Evolutionary conservation across 2,797 vertebrate species (phyloP).

Genomic region (Zalophus californianus): DNA sequence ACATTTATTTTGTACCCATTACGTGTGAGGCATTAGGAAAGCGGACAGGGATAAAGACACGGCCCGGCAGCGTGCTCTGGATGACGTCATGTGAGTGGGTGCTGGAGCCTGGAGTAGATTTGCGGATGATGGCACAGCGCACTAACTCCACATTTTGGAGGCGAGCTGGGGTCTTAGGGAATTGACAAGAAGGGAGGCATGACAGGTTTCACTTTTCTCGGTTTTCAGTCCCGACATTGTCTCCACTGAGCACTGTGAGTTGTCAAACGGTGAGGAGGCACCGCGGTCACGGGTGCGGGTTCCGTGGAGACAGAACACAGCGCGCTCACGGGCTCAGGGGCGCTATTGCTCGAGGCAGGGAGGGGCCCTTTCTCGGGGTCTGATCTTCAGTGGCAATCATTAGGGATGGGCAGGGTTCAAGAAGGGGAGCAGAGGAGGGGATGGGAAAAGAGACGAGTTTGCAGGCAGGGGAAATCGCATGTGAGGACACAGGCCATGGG

Average conservation of each 20-base stretch:
- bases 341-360: rapidly evolving
- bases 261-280: not conserved
- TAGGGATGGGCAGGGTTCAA: not conserved
- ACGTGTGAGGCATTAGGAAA: not conserved
- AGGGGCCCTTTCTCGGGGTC: not conserved
- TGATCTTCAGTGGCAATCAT: not conserved
- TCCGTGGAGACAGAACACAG: not conserved
- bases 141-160: not conserved
- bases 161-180: not conserved
- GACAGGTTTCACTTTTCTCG: not conserved
- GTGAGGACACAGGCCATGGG: not conserved
- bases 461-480: not conserved
- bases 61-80: not conserved
- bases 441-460: not conserved
- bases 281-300: rapidly evolving
- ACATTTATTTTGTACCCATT: not conserved
- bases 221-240: not conserved
- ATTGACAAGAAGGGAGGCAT: not conserved
- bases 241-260: not conserved
- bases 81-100: not conserved
- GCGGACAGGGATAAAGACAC: not conserved
- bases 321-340: not conserved
- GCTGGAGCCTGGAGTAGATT: not conserved
- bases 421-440: not conserved
- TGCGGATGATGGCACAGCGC: not conserved